A percentile compares a stretch with the other conserved stretches of the same genome.
These are phyloP conservation scores for Drosophila emarginata DNA, from an alignment of 2,888 invertebrate species.

Conservation along the genomic window DNA sequence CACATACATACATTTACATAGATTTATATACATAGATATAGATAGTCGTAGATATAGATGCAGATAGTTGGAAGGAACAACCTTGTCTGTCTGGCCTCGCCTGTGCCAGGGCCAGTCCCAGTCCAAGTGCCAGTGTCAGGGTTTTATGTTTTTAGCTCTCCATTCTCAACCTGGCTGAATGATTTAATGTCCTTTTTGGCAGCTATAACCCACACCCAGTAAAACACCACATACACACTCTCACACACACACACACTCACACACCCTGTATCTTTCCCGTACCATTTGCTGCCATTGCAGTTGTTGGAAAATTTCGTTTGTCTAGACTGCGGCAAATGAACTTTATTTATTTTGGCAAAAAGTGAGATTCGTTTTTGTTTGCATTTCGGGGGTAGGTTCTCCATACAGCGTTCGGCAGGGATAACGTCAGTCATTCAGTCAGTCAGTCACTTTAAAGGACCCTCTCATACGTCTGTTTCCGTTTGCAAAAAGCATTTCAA, in stretches of 20 bases:
- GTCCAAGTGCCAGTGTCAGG: neutral
- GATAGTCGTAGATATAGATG: slow-evolving; percentile 3
- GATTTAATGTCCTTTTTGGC: slow-evolving; percentile 77
- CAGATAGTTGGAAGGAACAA: slow-evolving; percentile 33
- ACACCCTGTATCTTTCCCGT: slow-evolving; percentile 8
- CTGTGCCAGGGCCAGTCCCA: neutral
- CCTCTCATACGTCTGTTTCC: slow-evolving; percentile 37
- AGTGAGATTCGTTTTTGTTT: slow-evolving; percentile 63
- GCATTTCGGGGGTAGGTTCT: slow-evolving; percentile 22
- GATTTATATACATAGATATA: slow-evolving; percentile 21
- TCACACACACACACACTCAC: slow-evolving; percentile 10
- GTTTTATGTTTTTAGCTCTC: slow-evolving; percentile 43
- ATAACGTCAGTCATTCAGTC: slow-evolving; percentile 22
- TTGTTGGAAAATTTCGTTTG: slow-evolving; percentile 56
- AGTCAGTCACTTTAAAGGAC: slow-evolving; percentile 52
- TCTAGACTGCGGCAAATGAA: slow-evolving; percentile 76
- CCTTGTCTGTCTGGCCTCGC: slow-evolving; percentile 66
- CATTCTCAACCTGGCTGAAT: slow-evolving; percentile 63
- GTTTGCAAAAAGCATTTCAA: slow-evolving; percentile 52
- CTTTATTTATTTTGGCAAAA: slow-evolving; percentile 56
- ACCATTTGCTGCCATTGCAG: slow-evolving; percentile 50
- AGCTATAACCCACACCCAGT: slow-evolving; percentile 54
- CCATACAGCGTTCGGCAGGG: slow-evolving; percentile 7
- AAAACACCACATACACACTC: slow-evolving; percentile 9
- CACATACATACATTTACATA: slow-evolving; percentile 30